Conservation (phyloP, 2,113 vertebrate genomes). For the Rattus rattus region DNA sequence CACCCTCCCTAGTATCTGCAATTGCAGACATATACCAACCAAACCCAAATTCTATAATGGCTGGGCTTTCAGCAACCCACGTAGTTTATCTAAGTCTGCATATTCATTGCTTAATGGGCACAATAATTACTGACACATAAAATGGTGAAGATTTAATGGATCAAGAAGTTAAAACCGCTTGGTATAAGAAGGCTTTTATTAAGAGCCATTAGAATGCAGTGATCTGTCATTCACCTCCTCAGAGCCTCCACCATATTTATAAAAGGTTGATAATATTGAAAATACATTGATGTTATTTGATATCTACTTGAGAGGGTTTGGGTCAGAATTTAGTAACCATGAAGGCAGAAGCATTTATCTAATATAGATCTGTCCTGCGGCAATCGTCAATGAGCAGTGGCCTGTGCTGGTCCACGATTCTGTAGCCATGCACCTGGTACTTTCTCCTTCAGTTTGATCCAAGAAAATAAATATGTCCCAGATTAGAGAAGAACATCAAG, state of each 20-base stretch:
- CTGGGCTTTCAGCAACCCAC: not conserved
- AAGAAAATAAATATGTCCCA: not conserved
- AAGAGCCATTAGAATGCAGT: no score
- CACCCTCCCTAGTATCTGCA: not conserved
- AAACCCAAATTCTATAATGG: not conserved
- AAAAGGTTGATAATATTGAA: not conserved
- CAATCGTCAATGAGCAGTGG: not conserved
- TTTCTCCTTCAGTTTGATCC: not conserved
- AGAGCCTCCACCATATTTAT: not conserved
- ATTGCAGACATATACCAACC: not conserved
- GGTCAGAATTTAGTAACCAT: not conserved
- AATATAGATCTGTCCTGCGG: accelerated
- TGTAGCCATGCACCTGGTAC: not conserved
- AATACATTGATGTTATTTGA: not conserved
- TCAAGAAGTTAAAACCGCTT: not conserved
- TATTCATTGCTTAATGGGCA: not conserved
- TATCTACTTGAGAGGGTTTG: not conserved
- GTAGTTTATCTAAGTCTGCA: not conserved
- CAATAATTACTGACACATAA: not conserved
- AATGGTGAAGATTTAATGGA: not conserved
- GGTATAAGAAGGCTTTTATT: no score
- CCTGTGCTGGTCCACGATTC: not conserved
- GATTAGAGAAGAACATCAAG: not conserved
- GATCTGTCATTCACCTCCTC: not conserved
- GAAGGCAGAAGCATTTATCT: not conserved